Percentiles rank a stretch among this genome's conserved stretches.
Evolutionary conservation across 2,113 vertebrate species (phyloP).

Genomic region (Turnix velox): DNA sequence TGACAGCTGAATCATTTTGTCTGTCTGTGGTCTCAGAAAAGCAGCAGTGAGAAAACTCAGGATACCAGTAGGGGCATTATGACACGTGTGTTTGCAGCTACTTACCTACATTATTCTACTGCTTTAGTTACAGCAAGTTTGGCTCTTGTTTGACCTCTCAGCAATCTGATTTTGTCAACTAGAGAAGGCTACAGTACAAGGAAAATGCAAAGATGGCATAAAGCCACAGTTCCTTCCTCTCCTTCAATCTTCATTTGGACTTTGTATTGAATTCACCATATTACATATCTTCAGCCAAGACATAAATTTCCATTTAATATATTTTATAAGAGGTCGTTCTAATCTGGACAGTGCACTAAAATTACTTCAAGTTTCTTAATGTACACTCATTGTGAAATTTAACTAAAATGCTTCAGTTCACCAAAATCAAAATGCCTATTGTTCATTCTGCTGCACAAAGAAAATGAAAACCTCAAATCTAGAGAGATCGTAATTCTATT

Average conservation of each 20-base stretch:
- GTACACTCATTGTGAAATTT: not conserved
- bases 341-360: not conserved
- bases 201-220: not conserved
- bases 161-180: not conserved
- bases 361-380: not conserved
- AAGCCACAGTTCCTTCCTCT: not conserved
- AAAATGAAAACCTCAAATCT: not conserved
- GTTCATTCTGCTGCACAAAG: not conserved
- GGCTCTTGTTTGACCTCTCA: not conserved
- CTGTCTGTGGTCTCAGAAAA: not conserved
- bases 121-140: not conserved
- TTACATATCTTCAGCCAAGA: not conserved
- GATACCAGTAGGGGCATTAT: not conserved
- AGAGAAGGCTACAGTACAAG: not conserved
- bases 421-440: not conserved
- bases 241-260: not conserved
- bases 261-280: not conserved
- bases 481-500: not conserved
- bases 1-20: not conserved
- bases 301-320: not conserved
- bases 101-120: not conserved
- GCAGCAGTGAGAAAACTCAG: not conserved
- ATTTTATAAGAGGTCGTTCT: not conserved
- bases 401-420: not conserved
- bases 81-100: not conserved